Evolutionary conservation across 2,797 vertebrate species (phyloP).

Genomic region (Betta splendens): DNA sequence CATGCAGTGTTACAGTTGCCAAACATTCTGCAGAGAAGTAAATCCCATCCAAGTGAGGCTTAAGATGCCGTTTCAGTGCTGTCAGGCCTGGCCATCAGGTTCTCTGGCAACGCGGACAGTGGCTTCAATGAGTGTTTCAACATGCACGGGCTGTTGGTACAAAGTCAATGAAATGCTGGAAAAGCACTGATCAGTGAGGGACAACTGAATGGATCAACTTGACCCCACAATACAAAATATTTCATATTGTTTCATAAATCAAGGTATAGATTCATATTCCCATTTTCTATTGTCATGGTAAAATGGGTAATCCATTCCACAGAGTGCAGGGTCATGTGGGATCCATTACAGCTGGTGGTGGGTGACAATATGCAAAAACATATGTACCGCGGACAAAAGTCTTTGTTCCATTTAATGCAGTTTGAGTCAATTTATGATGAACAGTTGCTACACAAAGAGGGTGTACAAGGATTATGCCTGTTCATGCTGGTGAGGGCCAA

Average conservation of each 20-base stretch:
- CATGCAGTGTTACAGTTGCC: conserved; percentile 2
- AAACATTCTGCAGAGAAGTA: conserved; percentile 5
- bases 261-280: too few species aligned
- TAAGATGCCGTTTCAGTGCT: conserved; percentile 13
- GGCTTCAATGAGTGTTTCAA: neutral
- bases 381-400: conserved; percentile 35
- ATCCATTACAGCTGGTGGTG: conserved; percentile 31
- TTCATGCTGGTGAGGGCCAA: conserved; percentile 25
- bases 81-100: neutral
- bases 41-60: conserved; percentile 18
- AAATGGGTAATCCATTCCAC: conserved; percentile 15
- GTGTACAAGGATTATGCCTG: conserved; percentile 36
- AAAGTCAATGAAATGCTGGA: conserved; percentile 4
- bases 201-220: neutral
- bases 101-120: neutral
- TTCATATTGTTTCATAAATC: neutral
- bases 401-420: conserved; percentile 44
- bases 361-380: conserved; percentile 34
- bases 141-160: neutral
- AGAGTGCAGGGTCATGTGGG: conserved; percentile 18
- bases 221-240: neutral
- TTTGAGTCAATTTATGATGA: conserved; percentile 49
- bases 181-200: neutral
- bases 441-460: conserved; percentile 34
- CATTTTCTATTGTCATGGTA: neutral